Conservation (phyloP, 37 sponge, comb jelly and placozoan genomes). For the Cliona cf. orientalis region DNA sequence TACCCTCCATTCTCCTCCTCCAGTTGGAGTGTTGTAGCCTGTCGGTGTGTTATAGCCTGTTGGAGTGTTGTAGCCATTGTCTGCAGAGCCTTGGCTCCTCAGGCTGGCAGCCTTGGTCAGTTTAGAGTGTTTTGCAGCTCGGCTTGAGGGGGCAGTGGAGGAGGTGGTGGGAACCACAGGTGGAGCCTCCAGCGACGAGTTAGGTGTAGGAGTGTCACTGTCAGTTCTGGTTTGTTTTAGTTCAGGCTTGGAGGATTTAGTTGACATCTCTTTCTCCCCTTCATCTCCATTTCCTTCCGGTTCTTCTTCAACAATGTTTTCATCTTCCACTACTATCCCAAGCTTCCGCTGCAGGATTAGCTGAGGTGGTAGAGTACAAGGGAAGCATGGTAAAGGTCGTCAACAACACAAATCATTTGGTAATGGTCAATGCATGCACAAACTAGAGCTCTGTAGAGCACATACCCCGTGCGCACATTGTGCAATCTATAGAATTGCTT, state of each 20-base stretch:
- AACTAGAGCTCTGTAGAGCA: no score
- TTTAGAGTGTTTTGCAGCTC: no score
- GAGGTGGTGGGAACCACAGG: not conserved
- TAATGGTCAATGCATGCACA: no score
- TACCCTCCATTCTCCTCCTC: no score
- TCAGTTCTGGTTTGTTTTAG: not conserved
- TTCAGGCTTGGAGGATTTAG: not conserved
- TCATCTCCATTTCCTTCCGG: not conserved
- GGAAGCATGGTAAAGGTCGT: not conserved
- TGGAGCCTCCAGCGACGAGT: not conserved
- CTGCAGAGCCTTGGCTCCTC: no score
- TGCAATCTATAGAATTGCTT: no score
- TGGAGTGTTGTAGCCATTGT: no score
- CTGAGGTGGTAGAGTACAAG: constrained; percentile 27
- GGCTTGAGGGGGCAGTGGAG: not conserved
- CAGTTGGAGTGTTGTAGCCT: no score
- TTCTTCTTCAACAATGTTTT: constrained; percentile 8
- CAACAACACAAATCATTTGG: no score
- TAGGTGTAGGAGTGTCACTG: not conserved
- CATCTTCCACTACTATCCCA: constrained; percentile 23
- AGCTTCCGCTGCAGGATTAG: constrained; percentile 58
- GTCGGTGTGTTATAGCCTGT: no score
- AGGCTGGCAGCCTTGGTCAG: no score
- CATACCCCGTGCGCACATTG: no score
- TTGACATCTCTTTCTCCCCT: constrained; percentile 9